Percentiles rank a stretch among this genome's conserved stretches.
These are phyloP conservation scores for Cataglyphis livida DNA, from an alignment of 2,888 invertebrate species.

Conservation along the genomic window DNA sequence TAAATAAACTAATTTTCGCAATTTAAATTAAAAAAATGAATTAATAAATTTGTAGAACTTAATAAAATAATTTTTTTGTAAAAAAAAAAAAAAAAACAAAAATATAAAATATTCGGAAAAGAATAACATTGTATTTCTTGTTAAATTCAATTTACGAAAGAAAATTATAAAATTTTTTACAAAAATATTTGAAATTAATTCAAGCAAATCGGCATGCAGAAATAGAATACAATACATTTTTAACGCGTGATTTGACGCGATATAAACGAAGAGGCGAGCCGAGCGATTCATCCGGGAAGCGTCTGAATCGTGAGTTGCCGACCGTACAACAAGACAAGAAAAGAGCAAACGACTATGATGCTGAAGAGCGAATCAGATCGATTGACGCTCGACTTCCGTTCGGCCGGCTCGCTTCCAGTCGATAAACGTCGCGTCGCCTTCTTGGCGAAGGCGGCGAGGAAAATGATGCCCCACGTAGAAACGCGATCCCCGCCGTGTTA, in stretches of 20 bases:
- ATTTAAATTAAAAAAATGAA: not conserved
- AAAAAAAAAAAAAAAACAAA: not conserved
- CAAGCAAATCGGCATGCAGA: not conserved
- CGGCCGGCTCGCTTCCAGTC: not conserved
- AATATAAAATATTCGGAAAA: not conserved
- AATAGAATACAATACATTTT: not conserved
- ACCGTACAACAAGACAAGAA: not conserved
- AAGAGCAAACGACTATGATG: not conserved
- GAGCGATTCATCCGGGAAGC: not conserved
- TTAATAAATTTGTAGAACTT: not conserved
- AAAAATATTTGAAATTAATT: not conserved
- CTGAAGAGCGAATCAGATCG: constrained; percentile 22
- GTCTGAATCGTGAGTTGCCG: not conserved
- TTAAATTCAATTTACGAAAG: not conserved
- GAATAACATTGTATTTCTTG: not conserved
- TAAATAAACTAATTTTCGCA: not conserved
- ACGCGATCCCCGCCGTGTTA: not conserved
- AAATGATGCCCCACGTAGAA: not conserved
- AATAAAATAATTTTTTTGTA: not conserved
- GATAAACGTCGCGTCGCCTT: constrained; percentile 21
- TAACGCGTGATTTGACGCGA: not conserved
- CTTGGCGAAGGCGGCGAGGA: not conserved
- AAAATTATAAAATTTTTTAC: not conserved
- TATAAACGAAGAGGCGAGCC: not conserved
- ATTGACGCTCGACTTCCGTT: constrained; percentile 20